phyloP scores from a whole-genome alignment of 1,140 invertebrate species.

The Nymphalis io region DNA sequence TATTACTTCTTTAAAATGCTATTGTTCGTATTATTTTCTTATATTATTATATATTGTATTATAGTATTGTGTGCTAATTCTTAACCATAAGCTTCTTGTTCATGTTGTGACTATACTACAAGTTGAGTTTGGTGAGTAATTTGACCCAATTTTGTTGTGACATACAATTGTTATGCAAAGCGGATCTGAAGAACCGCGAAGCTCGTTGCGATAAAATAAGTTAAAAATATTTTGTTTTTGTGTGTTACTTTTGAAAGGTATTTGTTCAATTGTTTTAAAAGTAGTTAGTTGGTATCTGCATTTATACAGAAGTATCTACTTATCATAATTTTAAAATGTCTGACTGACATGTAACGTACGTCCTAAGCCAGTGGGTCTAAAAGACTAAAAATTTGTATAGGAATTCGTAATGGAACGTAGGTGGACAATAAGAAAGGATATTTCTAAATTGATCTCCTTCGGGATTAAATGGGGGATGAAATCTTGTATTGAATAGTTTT shows the following conservation, averaged over 20 bases:
- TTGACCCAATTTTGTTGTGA: constrained; percentile 60
- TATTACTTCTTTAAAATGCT: not conserved
- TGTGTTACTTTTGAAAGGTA: not conserved
- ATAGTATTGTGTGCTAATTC: not conserved
- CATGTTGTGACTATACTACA: not conserved
- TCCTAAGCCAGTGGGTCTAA: no score
- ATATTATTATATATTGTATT: not conserved
- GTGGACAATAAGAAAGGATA: no score
- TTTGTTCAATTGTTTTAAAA: constrained; percentile 28
- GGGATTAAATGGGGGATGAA: no score
- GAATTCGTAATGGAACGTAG: no score
- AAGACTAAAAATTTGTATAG: no score
- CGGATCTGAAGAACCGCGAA: constrained; percentile 50
- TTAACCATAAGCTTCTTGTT: constrained; percentile 29
- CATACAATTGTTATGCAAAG: constrained; percentile 68
- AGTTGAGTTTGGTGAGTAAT: constrained; percentile 52
- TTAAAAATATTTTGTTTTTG: constrained; percentile 36
- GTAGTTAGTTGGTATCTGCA: not conserved
- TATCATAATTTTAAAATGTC: no score
- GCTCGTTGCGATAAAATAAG: constrained; percentile 38
- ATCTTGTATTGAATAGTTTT: no score
- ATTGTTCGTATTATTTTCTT: not conserved
- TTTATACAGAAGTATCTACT: not conserved
- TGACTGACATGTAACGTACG: no score
- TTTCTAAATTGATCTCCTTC: no score